Evolutionary conservation across 2,113 vertebrate species (phyloP).

Genomic region (Ictidomys tridecemlineatus): DNA sequence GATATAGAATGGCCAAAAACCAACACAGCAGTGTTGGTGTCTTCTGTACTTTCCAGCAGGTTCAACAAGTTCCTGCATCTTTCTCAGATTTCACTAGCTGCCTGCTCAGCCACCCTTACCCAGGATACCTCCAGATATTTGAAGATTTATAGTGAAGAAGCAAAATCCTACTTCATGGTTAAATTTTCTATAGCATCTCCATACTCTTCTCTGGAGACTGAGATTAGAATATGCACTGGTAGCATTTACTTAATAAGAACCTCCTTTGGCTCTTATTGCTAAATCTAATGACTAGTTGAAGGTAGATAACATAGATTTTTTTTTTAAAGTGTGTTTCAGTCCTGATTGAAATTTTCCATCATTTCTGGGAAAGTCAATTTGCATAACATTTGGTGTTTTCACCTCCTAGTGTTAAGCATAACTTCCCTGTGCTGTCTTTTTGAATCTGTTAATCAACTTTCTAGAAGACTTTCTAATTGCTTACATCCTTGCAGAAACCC

Average conservation of each 20-base stretch:
- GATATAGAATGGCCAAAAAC: background rate
- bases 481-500: slow-evolving; percentile 68
- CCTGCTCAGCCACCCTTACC: background rate
- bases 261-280: slow-evolving; percentile 16
- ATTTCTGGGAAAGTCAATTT: slow-evolving; percentile 69
- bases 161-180: background rate
- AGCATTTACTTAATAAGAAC: slow-evolving; percentile 37
- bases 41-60: background rate
- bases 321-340: background rate
- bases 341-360: slow-evolving; percentile 68
- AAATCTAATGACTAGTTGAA: background rate
- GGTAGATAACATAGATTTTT: background rate
- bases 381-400: slow-evolving; percentile 66
- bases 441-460: slow-evolving; percentile 74
- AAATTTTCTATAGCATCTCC: background rate
- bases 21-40: background rate
- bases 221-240: background rate
- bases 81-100: background rate
- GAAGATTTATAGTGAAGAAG: background rate
- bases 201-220: background rate
- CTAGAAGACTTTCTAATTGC: slow-evolving; percentile 69
- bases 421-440: slow-evolving; percentile 49
- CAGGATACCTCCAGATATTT: background rate
- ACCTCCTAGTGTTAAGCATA: slow-evolving; percentile 60
- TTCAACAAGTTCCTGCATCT: background rate